A percentile compares a stretch with the other conserved stretches of the same genome.
Conservation (phyloP, 2,113 vertebrate genomes). For the Passerina amoena region DNA sequence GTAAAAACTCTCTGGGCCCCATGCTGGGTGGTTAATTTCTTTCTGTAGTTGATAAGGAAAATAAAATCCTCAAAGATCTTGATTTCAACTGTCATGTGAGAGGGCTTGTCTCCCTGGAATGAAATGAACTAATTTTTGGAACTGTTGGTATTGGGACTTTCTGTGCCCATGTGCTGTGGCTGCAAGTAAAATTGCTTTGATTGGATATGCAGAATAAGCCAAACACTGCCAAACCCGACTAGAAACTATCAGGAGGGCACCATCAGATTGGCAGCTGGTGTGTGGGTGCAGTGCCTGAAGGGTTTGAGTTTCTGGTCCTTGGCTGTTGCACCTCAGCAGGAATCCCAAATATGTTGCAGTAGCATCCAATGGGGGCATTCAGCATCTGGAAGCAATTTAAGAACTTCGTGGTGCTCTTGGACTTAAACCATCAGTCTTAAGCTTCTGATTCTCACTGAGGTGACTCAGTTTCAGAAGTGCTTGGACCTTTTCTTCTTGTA, state of each 20-base stretch:
- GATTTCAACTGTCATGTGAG: accelerated
- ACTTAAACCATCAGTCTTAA: accelerated
- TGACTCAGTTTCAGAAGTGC: accelerated
- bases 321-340: not conserved
- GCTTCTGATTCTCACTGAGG: not conserved
- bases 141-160: accelerated
- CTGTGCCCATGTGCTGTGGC: not conserved
- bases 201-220: accelerated
- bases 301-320: accelerated
- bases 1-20: accelerated
- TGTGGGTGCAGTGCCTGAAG: not conserved
- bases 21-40: accelerated
- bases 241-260: not conserved
- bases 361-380: accelerated
- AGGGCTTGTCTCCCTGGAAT: not conserved
- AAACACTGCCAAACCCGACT: accelerated
- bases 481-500: not conserved
- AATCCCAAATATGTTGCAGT: accelerated
- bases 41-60: not conserved
- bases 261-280: not conserved
- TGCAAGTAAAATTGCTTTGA: not conserved
- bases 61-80: not conserved
- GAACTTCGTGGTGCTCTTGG: accelerated
- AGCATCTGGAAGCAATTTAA: not conserved
- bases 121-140: accelerated